phyloP scores from a whole-genome alignment of 2,888 invertebrate species.

The Drosophila mercatorum region DNA sequence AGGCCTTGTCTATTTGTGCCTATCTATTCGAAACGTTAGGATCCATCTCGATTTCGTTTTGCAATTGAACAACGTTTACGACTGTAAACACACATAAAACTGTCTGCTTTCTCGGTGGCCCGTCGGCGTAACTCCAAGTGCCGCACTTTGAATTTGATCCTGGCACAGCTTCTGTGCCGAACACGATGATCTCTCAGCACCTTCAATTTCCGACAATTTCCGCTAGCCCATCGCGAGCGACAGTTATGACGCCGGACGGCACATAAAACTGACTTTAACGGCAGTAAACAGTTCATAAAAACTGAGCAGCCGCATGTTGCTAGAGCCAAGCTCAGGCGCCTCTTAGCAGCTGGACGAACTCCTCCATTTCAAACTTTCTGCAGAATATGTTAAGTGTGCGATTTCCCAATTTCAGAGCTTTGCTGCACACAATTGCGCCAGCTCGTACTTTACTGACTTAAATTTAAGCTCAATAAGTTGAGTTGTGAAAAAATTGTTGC shows the following conservation, averaged over 20 bases:
- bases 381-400: not conserved
- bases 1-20: slow-evolving; percentile 9
- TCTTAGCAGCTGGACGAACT: slow-evolving; percentile 11
- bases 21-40: slow-evolving; percentile 8
- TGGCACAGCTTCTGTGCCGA: slow-evolving; percentile 53
- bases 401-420: not conserved
- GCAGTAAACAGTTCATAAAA: slow-evolving; percentile 78
- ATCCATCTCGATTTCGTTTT: slow-evolving; percentile 29
- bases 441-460: not conserved
- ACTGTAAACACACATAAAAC: slow-evolving; percentile 82
- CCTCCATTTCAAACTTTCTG: slow-evolving; percentile 2
- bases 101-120: slow-evolving; percentile 60
- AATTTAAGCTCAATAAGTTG: not conserved
- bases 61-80: slow-evolving; percentile 82
- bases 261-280: slow-evolving; percentile 80
- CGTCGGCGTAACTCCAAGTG: slow-evolving; percentile 46
- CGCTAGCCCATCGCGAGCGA: slow-evolving; percentile 67
- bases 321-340: slow-evolving; percentile 35
- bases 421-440: too few species aligned
- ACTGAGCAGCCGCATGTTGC: slow-evolving; percentile 45
- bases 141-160: slow-evolving; percentile 71
- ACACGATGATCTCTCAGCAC: slow-evolving; percentile 61
- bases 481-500: too few species aligned
- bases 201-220: slow-evolving; percentile 62
- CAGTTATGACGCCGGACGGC: slow-evolving; percentile 71